Base-by-base conservation (phyloP, 2,888 invertebrate species). In the Ophioninae sp. region DNA sequence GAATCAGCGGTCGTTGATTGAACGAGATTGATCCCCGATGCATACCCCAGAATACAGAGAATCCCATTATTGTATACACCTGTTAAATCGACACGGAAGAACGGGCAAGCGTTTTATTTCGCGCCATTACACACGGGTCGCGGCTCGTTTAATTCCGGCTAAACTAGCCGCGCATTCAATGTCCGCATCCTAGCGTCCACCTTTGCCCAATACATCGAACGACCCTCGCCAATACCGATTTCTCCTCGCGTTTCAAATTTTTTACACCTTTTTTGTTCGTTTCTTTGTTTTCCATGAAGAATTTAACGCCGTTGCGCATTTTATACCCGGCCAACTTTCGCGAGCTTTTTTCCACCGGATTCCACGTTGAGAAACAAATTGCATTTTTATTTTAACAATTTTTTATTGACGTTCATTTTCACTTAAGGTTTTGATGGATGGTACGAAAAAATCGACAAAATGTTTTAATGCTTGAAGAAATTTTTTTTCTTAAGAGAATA, bases 111-210 rank as follows among this genome's bases (percentile, higher is more conserved):
- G 80, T 65, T 81, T 83, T 81, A 83, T 83, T 78, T 77, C 83
- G 78, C 73, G 64, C 81, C 81, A 78, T 81, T 81, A 61, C 68
- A 61, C 59, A 70, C 81, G 21, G 73, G 74, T 44, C 65, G 70
- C 37, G 65, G 65, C 70, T 68, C 78, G 78, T 81, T 81, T 70
- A 74, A 81, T 81, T 83, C 84, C 84, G 84, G 81, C 70, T 62
- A 76, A 61, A 70, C 78, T 74, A 68, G 67, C 73, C 21, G 61
- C 70, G 69, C 68, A 79, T 72, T 69, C 65, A 57, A 74, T 59
- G 74, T 50, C 62, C 61, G 56, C 41, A n/a, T n/a, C n/a, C 8
- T 17, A 13, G 30, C 62, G 77, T 77, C 8, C 84, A 75, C 81
- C 79, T 75, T 59, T 72, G 75, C 39, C 70, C n/a, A 74, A 73